Evolutionary conservation across 2,888 invertebrate genomes (phyloP), one percentile per base, ranked within the genome.

Genomic region (Hybos culiciformis): DNA sequence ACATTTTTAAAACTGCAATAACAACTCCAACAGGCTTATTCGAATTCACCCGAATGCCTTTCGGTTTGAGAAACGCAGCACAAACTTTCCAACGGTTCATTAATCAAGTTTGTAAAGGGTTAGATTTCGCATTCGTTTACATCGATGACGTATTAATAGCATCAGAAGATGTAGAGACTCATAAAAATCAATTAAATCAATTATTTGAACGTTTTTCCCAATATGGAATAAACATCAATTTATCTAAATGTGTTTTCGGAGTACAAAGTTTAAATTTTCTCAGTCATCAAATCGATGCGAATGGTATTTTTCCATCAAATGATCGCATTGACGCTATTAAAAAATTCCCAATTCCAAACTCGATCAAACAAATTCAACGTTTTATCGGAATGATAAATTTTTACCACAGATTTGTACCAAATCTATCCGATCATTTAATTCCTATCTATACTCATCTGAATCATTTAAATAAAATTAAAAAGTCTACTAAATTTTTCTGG

Each of bases 61-160:
- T 59, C 39, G 58, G 59, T 1, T 48, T 63, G 3, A 42, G 53
- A 1, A 60, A 60, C 41, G 57, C 58, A 2, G 56, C 51, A 3
- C 56, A 56, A 31, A 56, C 57, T 1, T 62, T 61, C 42, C 56
- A 58, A 41, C 42, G 57, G 1, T 56, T 56, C 41, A 54, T 61
- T 24, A 48, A 61, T 37, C 44, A 51, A 4, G 47, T 56, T 2
- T 26, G 50, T 11, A 21, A 45, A 31, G 51, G 41, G 7, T 31
- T 51, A 5, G 53, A 50, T 17, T 48, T 56, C 42, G 41, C 31
- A 11, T 51, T 47, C 37, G 36, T 39, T 5, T 57, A 56, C 38
- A 19, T 56, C 5, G 56, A 56, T 41, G 56, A 56, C 40, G 46
- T 54, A 14, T 43, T 55, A 6, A 42, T 55, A 5, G 51, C 54